phyloP scores from a whole-genome alignment of 2,113 vertebrate genomes.

The Leuciscus idus region DNA sequence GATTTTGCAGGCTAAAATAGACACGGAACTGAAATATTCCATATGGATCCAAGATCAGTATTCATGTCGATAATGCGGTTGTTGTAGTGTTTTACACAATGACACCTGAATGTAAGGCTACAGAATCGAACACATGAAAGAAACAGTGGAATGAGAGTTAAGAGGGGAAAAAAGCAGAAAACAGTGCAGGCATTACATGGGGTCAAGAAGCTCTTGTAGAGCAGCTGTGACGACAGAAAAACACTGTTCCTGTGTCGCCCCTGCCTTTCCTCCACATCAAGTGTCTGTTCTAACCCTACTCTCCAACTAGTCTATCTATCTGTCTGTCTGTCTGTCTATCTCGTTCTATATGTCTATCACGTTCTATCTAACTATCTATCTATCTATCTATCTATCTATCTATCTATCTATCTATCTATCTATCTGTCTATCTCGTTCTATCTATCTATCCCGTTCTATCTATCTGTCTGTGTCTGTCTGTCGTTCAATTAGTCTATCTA shows the following conservation, averaged over 20 bases:
- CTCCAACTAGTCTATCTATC: too few species aligned
- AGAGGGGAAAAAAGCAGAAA: not conserved
- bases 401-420: too few species aligned
- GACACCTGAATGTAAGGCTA: not conserved
- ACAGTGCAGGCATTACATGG: not conserved
- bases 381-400: too few species aligned
- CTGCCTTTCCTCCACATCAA: too few species aligned
- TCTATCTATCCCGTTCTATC: not conserved
- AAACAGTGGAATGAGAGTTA: not conserved
- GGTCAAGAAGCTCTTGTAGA: conserved; percentile 1
- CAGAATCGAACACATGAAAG: not conserved
- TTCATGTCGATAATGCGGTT: not conserved
- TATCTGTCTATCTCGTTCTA: too few species aligned
- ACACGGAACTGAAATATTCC: not conserved
- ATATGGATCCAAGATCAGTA: not conserved
- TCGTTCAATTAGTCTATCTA: too few species aligned
- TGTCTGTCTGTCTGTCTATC: too few species aligned
- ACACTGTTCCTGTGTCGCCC: too few species aligned
- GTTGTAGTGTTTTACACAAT: not conserved
- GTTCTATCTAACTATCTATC: too few species aligned
- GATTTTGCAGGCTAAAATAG: not conserved
- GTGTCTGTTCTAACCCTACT: too few species aligned
- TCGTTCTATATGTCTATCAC: too few species aligned
- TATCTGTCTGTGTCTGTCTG: not conserved
- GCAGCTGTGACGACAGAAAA: not conserved